Base-by-base conservation (phyloP, 2,113 vertebrate species). In the Sisor rabdophorus region DNA sequence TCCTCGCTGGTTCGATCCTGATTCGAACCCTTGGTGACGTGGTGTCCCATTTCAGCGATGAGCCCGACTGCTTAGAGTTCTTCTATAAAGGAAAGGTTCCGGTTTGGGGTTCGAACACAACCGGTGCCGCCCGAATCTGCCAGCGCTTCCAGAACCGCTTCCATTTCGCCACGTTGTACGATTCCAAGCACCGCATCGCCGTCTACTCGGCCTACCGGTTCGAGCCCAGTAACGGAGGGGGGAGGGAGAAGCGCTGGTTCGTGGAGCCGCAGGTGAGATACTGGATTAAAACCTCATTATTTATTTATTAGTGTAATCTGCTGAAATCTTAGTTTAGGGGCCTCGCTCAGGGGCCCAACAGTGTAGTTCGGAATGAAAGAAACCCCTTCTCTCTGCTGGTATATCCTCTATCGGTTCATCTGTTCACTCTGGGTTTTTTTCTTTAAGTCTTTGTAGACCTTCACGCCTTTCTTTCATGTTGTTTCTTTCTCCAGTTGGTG, bases 91-190 rank as follows among this genome's bases (percentile, higher is more conserved):
- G 73, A 11, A 89, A 87, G 56, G 87, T 90, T 11, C 91, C 90
- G 2, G 58, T 80, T 11, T 88, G 75, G 85, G 90, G 88, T 4
- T 56, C 79, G 0, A 64, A 81, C 2, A 85, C 77, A 8, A 48
- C 82, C 0, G 80, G 67, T 13, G 74, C 73, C 6, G 85, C 73
- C 11, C 84, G 11, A 19, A 80, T 92, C 48, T 92, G 91, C 79
- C 90, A 91, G 50, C 86, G 85, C 22, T 91, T 81, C 52, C 53
- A 71, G 68, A 82, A 84, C 26, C 55, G 84, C 61, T 91, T 84
- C 17, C 89, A 91, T 79, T 92, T 92, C 81, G 88, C 91, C 71
- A 92, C 89, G 0, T 83, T 92, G 74, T 92, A 91, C 11, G 88
- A 91, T 87, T 90, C 88, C 32, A 75, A 78, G 58, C 77, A 86